Base-by-base conservation (phyloP, 64 coral and sea anemone genomes). In the Pachyseris speciosa region DNA sequence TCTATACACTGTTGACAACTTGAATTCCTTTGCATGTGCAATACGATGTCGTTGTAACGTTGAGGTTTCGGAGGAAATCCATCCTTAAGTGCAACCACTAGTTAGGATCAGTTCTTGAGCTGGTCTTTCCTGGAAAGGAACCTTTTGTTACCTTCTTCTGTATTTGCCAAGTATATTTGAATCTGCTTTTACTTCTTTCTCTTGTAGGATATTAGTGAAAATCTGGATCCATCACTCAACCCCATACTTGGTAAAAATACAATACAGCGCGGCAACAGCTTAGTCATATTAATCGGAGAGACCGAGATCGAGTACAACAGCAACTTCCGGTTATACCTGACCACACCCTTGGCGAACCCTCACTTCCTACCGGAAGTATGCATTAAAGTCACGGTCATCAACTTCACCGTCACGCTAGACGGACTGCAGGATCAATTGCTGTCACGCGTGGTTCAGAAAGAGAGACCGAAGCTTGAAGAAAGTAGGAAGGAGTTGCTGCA, bases 371-470 rank as follows among this genome's bases (percentile, higher is more conserved):
- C 97, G 51, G 97, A 99, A 77, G 74, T 99, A 2, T 99, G 94
- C 37, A 99, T 95, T 32, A 92, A 93, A 68, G 94, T 95, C 40
- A 93, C 97, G 11, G 72, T 99, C 19, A 95, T 99, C 66, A 90
- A 95, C 43, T 99, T 99, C 72, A 95, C 94, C 45, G 94, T 99
- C 72, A 99, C 97, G 86, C 58, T 95, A 37, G 97, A 99, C 67
- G 96, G 97, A 50, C 87, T 99, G 64, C 94, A 99, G 72, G 97
- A 99, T 78, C 97, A 99, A 86, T 51, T 99, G 45, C 42, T 99
- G 90, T 99, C 97, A 90, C 94, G 90, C 53, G 91, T 93, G 1
- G 97, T 99, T 0, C 83, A 85, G 19, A 80, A 93, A 29, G 97
- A 99, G 76, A 90, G 81, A 57, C 86, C 94, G 15, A 76, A 99